These are phyloP conservation scores for Trachurus trachurus DNA, from an alignment of 2,797 vertebrate genomes.

Conservation along the genomic window DNA sequence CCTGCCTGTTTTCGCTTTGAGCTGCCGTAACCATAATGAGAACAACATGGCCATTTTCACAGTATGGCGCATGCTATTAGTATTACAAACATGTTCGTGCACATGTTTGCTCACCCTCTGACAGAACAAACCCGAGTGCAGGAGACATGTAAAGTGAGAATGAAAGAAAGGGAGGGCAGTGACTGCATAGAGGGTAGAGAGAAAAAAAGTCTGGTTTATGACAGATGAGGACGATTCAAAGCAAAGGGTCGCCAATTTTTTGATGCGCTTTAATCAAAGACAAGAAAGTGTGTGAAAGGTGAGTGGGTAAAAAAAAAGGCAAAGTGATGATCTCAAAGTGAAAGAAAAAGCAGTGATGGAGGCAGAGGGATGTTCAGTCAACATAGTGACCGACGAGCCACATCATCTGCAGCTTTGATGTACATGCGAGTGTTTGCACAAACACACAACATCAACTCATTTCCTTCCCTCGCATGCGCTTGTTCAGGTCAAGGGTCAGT, in stretches of 20 bases:
- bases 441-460: neutral
- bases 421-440: neutral
- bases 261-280: conserved; percentile 59
- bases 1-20: conserved; percentile 59
- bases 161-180: conserved; percentile 35
- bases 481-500: conserved; percentile 56
- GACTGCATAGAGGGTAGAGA: conserved; percentile 15
- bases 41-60: conserved; percentile 67
- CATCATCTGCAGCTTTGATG: conserved; percentile 47
- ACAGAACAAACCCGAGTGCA: conserved; percentile 1
- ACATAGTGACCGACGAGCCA: conserved; percentile 7
- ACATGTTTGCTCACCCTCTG: conserved; percentile 28
- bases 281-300: conserved; percentile 51
- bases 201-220: conserved; percentile 35
- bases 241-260: conserved; percentile 30
- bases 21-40: conserved; percentile 65
- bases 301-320: neutral
- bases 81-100: conserved; percentile 50
- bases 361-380: conserved; percentile 8
- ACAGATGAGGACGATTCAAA: conserved; percentile 40
- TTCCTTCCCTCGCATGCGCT: conserved; percentile 4
- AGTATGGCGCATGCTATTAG: conserved; percentile 62
- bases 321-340: conserved; percentile 36
- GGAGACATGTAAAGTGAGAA: conserved; percentile 24
- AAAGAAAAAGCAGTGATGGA: conserved; percentile 10